phyloP scores from a whole-genome alignment of 2,113 vertebrate species.

The Syngnathus floridae region DNA sequence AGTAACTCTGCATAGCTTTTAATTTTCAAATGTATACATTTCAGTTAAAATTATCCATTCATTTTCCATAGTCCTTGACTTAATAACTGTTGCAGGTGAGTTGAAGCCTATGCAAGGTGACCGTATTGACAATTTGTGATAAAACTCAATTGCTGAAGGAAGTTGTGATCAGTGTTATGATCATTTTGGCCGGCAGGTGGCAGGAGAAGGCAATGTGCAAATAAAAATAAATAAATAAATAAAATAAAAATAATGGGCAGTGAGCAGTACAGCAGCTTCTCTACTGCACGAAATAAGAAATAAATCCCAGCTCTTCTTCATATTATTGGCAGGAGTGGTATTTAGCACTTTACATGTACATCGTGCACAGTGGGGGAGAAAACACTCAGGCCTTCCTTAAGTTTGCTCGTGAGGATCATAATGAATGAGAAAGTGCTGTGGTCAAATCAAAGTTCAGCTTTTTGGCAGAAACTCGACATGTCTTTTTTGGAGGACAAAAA shows the following conservation, averaged over 20 bases:
- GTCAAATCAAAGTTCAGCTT: background rate
- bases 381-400: background rate
- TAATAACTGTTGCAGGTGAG: background rate
- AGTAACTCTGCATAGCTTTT: too few relatives aligned
- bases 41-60: background rate
- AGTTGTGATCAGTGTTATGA: background rate
- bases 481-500: background rate
- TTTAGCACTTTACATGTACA: background rate
- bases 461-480: background rate
- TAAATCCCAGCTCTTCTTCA: background rate
- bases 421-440: background rate
- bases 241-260: constrained; percentile 2
- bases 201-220: constrained; percentile 35
- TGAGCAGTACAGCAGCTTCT: background rate
- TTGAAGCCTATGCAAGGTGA: background rate
- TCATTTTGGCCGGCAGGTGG: constrained; percentile 56
- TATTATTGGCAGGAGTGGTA: background rate
- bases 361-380: background rate
- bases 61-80: background rate
- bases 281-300: background rate
- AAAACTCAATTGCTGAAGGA: background rate
- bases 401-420: background rate
- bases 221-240: too few relatives aligned
- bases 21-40: too few relatives aligned
- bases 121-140: background rate